Percentiles rank a stretch among this genome's conserved stretches.
phyloP scores from a whole-genome alignment of 2,797 vertebrate species.

The Crotalus adamanteus region DNA sequence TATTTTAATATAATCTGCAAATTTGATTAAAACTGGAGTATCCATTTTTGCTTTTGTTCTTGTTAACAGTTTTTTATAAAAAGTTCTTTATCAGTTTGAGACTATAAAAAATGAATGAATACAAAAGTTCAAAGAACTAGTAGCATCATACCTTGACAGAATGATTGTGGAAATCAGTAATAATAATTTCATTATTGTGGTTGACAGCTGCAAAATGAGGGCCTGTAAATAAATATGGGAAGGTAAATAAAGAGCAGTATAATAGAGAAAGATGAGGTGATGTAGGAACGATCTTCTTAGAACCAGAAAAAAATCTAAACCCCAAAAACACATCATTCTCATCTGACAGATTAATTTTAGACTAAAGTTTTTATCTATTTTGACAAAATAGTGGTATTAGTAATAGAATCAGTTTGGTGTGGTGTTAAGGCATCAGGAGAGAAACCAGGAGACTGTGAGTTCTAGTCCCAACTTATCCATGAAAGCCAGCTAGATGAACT shows the following conservation, averaged over 20 bases:
- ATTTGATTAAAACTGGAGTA: not conserved
- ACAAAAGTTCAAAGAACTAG: not conserved
- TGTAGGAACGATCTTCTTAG: not conserved
- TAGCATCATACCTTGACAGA: slow-evolving; percentile 88
- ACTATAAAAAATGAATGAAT: not conserved
- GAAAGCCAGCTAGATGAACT: not conserved
- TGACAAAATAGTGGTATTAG: not conserved
- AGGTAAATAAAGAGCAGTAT: slow-evolving; percentile 30
- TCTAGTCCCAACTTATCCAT: not conserved
- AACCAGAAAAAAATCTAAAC: not conserved
- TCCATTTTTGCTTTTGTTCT: not conserved
- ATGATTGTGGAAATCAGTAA: slow-evolving; percentile 99
- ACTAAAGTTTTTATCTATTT: slow-evolving; percentile 11
- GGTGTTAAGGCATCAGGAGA: not conserved
- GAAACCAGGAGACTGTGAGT: not conserved
- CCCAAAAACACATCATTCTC: slow-evolving; percentile 11
- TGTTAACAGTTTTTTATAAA: not conserved
- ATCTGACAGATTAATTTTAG: slow-evolving; percentile 26
- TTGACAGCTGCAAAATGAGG: slow-evolving; percentile 99
- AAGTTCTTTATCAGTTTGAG: not conserved
- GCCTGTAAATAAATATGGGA: slow-evolving; percentile 68
- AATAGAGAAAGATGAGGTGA: slow-evolving; percentile 37
- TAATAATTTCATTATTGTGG: slow-evolving; percentile 97
- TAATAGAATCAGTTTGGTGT: not conserved
- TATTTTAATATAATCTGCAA: slow-evolving; percentile 2